phyloP scores from a whole-genome alignment of 2,888 invertebrate species.

The Carterocephalus palaemon region DNA sequence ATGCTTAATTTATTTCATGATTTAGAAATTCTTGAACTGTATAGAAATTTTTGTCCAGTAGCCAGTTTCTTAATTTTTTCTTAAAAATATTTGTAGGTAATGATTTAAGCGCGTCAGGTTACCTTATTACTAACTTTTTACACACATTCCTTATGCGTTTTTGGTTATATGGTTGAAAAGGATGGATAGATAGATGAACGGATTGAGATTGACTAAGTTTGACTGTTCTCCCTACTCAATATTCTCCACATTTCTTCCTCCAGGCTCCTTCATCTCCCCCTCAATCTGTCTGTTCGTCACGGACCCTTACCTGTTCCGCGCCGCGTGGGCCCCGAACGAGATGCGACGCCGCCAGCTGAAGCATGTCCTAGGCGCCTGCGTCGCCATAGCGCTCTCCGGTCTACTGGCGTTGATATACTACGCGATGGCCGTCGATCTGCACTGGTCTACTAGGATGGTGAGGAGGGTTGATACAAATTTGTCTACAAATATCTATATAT shows the following conservation, averaged over 20 bases:
- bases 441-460: constrained; percentile 82
- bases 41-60: too few relatives aligned
- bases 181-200: too few relatives aligned
- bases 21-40: too few relatives aligned
- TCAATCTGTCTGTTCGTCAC: constrained; percentile 61
- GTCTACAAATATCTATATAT: too few relatives aligned
- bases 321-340: constrained; percentile 35
- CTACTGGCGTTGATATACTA: constrained; percentile 55
- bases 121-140: too few relatives aligned
- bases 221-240: neutral
- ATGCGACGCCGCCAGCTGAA: constrained; percentile 30
- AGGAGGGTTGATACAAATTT: constrained; percentile 27
- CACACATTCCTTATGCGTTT: too few relatives aligned
- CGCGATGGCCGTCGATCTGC: constrained; percentile 77
- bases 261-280: constrained; percentile 58
- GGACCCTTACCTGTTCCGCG: constrained; percentile 61
- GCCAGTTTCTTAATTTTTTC: too few relatives aligned
- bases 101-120: too few relatives aligned
- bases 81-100: too few relatives aligned
- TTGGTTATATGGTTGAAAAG: too few relatives aligned
- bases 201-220: too few relatives aligned
- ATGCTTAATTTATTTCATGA: too few relatives aligned
- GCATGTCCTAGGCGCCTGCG: constrained; percentile 38
- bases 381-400: constrained; percentile 35
- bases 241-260: neutral